Percentiles rank a stretch among this genome's conserved stretches.
Evolutionary conservation across 2,113 vertebrate species (phyloP).

Genomic region (Calonectris borealis): DNA sequence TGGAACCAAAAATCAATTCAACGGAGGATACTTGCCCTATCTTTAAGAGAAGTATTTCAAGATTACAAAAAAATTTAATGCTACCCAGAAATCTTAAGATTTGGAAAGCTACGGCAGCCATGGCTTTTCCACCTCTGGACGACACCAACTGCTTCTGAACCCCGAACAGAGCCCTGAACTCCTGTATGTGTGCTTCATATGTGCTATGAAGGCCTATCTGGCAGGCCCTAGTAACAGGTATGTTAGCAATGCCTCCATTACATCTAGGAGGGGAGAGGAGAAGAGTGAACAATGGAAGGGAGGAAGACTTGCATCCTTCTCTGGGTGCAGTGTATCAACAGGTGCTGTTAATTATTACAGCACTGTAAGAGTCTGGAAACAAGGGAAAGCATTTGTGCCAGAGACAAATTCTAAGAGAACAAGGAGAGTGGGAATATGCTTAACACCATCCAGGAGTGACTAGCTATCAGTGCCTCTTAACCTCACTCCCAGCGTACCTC

Average conservation of each 20-base stretch:
- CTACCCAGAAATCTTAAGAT: neutral
- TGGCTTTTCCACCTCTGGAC: neutral
- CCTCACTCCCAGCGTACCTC: neutral
- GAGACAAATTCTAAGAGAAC: neutral
- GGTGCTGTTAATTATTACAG: neutral
- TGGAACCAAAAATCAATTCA: neutral
- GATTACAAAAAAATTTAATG: neutral
- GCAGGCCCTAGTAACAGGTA: neutral
- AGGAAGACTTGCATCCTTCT: neutral
- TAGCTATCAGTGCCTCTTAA: neutral
- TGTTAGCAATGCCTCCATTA: neutral
- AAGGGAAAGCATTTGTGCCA: neutral
- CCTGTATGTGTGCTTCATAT: neutral
- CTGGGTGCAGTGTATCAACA: neutral
- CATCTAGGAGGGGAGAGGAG: neutral
- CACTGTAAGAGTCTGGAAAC: neutral
- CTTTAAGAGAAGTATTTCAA: neutral
- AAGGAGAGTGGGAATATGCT: neutral
- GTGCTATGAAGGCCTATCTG: neutral
- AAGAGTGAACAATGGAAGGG: neutral
- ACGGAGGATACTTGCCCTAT: neutral
- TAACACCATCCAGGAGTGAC: neutral
- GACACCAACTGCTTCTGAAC: neutral
- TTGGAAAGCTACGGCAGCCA: neutral
- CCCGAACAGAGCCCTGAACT: neutral